A percentile compares a stretch with the other conserved stretches of the same genome.
These are phyloP conservation scores for Dryobates pubescens DNA, from an alignment of 2,797 vertebrate genomes.

Conservation along the genomic window DNA sequence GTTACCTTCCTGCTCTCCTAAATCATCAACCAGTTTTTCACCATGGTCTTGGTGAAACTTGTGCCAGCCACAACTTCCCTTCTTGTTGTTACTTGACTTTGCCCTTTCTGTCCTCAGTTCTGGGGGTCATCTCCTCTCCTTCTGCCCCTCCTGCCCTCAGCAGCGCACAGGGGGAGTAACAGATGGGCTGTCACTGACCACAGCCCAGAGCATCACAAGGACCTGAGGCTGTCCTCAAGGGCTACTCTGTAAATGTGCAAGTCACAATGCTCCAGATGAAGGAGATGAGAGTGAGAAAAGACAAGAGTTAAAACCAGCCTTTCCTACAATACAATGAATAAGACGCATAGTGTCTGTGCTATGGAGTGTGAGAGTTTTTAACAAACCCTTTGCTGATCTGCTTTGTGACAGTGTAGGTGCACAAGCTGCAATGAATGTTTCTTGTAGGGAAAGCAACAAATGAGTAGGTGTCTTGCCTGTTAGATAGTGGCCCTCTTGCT, in stretches of 20 bases:
- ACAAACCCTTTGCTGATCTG: neutral
- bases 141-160: neutral
- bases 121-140: fast-evolving
- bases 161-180: neutral
- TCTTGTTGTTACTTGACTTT: neutral
- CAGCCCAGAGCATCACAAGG: neutral
- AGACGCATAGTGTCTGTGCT: neutral
- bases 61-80: neutral
- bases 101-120: neutral
- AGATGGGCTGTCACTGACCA: neutral
- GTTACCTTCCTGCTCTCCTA: neutral
- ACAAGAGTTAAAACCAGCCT: neutral
- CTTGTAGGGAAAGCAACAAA: neutral
- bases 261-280: neutral
- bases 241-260: neutral
- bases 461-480: fast-evolving
- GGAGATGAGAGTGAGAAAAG: neutral
- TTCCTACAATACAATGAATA: neutral
- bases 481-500: neutral
- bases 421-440: neutral
- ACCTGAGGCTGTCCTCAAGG: neutral
- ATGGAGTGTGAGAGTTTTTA: neutral
- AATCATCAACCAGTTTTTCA: neutral
- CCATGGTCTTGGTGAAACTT: neutral
- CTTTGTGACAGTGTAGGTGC: neutral